Evolutionary conservation across 2,797 vertebrate genomes (phyloP).

Genomic region (Sebastes steindachneri): DNA sequence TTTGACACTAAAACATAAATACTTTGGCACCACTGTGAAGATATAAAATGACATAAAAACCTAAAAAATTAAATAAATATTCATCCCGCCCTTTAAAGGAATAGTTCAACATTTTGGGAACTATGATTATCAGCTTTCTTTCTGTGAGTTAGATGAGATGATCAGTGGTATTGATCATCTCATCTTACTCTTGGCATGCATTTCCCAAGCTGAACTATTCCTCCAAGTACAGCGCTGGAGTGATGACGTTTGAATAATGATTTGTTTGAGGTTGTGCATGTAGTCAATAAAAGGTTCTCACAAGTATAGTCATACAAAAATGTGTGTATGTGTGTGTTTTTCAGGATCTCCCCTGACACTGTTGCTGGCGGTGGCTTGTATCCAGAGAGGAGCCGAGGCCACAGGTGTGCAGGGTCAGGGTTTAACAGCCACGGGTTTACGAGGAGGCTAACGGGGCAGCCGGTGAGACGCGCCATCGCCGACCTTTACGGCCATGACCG

Average conservation of each 20-base stretch:
- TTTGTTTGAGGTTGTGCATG: not conserved
- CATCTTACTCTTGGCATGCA: not conserved
- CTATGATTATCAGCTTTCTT: not conserved
- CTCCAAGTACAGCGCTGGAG: not conserved
- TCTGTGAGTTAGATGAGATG: not conserved
- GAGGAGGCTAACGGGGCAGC: conserved; percentile 69
- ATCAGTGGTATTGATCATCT: not conserved
- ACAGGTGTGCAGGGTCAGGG: conserved; percentile 74
- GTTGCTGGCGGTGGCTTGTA: conserved; percentile 43
- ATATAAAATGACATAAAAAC: no score
- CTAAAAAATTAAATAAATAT: no score
- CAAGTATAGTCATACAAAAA: not conserved
- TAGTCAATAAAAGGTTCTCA: not conserved
- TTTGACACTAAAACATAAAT: no score
- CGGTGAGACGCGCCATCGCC: conserved; percentile 49
- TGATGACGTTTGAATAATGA: not conserved
- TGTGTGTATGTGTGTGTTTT: conserved; percentile 3
- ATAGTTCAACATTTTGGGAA: not conserved
- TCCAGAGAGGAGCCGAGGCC: conserved; percentile 55
- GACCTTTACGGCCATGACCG: conserved; percentile 70
- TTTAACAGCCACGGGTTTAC: conserved; percentile 75
- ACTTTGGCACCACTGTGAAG: no score
- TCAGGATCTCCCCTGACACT: conserved; percentile 12
- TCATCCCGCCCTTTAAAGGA: accelerated
- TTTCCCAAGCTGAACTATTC: not conserved